A percentile compares a stretch with the other conserved stretches of the same genome.
Conservation (phyloP, 2,797 vertebrate genomes). For the Austrolebias charrua region DNA sequence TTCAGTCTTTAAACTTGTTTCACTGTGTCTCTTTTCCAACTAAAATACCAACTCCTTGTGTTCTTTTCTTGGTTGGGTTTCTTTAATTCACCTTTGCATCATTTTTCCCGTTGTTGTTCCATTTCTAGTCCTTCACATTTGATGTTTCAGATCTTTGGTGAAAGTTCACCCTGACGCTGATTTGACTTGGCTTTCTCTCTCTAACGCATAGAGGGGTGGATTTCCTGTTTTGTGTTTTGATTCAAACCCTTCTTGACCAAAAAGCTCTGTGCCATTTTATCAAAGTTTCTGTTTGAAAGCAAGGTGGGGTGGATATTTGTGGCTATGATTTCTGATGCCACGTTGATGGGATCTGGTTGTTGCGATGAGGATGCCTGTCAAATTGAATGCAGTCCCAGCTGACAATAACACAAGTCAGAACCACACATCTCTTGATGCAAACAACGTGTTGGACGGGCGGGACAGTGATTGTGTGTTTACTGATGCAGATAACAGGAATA, state of each 20-base stretch:
- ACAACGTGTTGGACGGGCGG: slow-evolving; percentile 21
- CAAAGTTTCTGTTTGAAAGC: slow-evolving; percentile 49
- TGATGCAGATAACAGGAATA: slow-evolving; percentile 45
- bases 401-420: slow-evolving; percentile 31
- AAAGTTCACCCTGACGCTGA: slow-evolving; percentile 1
- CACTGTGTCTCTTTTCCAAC: slow-evolving; percentile 26
- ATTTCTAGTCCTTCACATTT: slow-evolving; percentile 10
- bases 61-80: slow-evolving; percentile 7
- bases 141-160: slow-evolving; percentile 6
- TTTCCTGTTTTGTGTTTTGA: slow-evolving; percentile 16
- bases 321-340: slow-evolving; percentile 38
- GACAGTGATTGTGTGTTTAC: slow-evolving; percentile 27
- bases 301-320: slow-evolving; percentile 44
- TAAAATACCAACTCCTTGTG: slow-evolving; percentile 14
- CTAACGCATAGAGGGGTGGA: not conserved
- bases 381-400: slow-evolving; percentile 32
- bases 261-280: slow-evolving; percentile 28
- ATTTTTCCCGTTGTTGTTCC: slow-evolving; percentile 2
- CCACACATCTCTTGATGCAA: slow-evolving; percentile 51
- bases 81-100: slow-evolving; percentile 4
- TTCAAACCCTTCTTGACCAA: slow-evolving; percentile 33
- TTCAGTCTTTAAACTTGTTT: slow-evolving; percentile 43
- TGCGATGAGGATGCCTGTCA: slow-evolving; percentile 51
- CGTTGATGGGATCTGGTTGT: slow-evolving; percentile 40
- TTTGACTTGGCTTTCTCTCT: not conserved